Base-by-base conservation (phyloP, 92 coral and sea anemone species). In the Galaxea fascicularis region DNA sequence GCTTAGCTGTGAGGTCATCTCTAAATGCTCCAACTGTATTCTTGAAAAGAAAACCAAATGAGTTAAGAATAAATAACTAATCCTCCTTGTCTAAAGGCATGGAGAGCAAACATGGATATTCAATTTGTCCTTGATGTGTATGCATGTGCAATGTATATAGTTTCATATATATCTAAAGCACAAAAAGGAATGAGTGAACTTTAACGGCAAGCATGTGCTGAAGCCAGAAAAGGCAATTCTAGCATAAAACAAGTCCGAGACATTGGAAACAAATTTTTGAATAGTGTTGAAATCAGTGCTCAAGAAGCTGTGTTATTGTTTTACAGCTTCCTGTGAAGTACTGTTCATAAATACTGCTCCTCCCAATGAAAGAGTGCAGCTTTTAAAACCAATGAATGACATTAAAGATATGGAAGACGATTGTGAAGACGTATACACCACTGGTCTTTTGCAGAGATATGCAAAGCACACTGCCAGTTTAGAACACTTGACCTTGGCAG, bases 1-100 rank as follows among this genome's bases (percentile, higher is more conserved):
- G 87, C 18, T 85, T 82, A 21, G 95, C 93, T 47, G 58, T 92
- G 24, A 56, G 91, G 25, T 89, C 93, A 81, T 86, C 91, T 2
- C 39, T 89, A 13, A 86, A 69, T 47, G 15, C 85, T 21, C 88
- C 93, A 25, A 78, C 95, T 28, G 80, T 92, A 22, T 89, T 85
- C 74, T 82, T 88, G 60, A 89, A 89, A 64, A 74, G 92, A 80
- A 72, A 68, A 46, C 94, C 94, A 47, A 80, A 91, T 88, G 94
- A 91, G 56, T 41, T 87, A 56, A 54, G 85, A 41, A 41, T 71
- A 30, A 71, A 71, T 35, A 71, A 71, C 57, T 71, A 71, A 74
- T 74, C 44, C 63, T 52, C 30, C 79, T 74, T 52, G 79, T 26
- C 79, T 74, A 10, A 8, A 52, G 44, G 95, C 95, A 65, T 91